Evolutionary conservation across 2,888 invertebrate genomes (phyloP).

Genomic region (Ommatoiulus sabulosus): DNA sequence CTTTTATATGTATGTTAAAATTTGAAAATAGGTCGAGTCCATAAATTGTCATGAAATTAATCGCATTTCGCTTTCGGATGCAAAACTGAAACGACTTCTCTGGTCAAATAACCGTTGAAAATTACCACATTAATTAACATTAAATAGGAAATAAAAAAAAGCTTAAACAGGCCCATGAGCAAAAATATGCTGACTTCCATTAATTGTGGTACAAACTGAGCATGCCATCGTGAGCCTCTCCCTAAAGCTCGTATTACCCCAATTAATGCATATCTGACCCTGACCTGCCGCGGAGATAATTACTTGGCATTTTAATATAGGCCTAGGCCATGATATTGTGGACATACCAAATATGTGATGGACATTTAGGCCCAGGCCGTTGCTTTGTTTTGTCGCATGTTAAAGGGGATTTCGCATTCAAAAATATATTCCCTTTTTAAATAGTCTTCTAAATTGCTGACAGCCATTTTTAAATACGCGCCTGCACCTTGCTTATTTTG

Average conservation of each 20-base stretch:
- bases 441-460: neutral
- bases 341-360: neutral
- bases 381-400: neutral
- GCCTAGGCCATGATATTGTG: slow-evolving; percentile 1
- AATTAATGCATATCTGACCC: slow-evolving; percentile 18
- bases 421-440: neutral
- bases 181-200: neutral
- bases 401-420: neutral
- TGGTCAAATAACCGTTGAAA: neutral
- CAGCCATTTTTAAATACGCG: slow-evolving; percentile 14
- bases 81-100: neutral
- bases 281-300: neutral
- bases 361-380: neutral
- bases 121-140: slow-evolving; percentile 27
- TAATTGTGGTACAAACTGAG: neutral
- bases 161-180: neutral
- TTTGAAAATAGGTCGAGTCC: slow-evolving; percentile 2
- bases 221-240: slow-evolving; percentile 20
- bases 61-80: neutral
- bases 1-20: neutral
- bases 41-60: neutral
- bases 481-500: neutral
- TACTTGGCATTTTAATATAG: slow-evolving; percentile 26
- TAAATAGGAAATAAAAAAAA: slow-evolving; percentile 11
- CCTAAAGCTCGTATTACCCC: slow-evolving; percentile 34